These are phyloP conservation scores for Neoarius graeffei DNA, from an alignment of 2,113 vertebrate genomes.

Conservation along the genomic window DNA sequence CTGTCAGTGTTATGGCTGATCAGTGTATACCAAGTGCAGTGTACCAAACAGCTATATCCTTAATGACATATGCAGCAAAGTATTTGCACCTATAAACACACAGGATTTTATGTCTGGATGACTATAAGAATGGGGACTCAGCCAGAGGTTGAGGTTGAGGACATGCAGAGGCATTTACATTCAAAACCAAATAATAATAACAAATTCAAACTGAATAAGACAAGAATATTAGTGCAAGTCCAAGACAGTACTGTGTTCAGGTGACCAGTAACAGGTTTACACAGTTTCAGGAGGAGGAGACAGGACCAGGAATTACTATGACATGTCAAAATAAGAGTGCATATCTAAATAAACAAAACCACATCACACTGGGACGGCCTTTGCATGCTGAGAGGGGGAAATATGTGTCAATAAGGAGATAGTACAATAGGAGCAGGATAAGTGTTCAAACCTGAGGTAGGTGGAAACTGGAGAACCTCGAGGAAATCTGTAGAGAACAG, in stretches of 20 bases:
- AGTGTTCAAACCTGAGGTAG: background rate
- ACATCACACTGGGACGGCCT: too few relatives aligned
- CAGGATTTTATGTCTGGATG: background rate
- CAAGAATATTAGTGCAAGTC: too few relatives aligned
- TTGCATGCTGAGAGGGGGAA: too few relatives aligned
- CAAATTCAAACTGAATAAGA: background rate
- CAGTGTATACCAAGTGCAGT: background rate
- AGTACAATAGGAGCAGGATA: background rate
- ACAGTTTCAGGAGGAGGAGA: too few relatives aligned
- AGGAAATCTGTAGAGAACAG: background rate
- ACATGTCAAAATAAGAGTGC: too few relatives aligned
- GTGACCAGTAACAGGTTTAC: too few relatives aligned
- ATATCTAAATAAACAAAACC: too few relatives aligned
- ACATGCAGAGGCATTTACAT: too few relatives aligned
- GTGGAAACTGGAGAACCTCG: background rate
- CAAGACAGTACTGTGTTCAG: background rate
- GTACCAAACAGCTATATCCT: background rate
- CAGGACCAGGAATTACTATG: background rate
- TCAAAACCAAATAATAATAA: background rate
- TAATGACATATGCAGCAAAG: background rate
- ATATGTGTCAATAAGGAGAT: too few relatives aligned
- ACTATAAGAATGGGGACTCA: background rate
- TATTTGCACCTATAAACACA: background rate
- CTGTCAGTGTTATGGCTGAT: too few relatives aligned
- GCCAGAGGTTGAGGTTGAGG: too few relatives aligned